Base-by-base conservation (phyloP, 2,113 vertebrate species). In the Calyptommatus sinebrachiatus region DNA sequence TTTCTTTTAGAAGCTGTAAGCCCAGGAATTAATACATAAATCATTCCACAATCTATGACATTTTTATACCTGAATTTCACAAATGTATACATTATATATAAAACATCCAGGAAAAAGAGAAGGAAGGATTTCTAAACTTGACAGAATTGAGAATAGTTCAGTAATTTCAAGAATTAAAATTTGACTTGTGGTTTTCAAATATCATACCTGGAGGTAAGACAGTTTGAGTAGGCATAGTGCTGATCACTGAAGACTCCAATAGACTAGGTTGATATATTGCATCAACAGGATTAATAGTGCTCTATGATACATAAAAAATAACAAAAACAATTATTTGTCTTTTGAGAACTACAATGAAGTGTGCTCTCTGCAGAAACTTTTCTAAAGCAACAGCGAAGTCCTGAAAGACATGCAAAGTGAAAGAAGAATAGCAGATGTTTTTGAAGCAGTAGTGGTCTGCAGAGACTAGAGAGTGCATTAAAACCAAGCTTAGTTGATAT, bases 231-330 rank as follows among this genome's bases (percentile, higher is more conserved):
- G 98, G 98, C 98, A 99, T 99, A 4, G 96, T 89, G 94, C 89
- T 95, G 93, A 96, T 94, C 92, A 96, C 96, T 29, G 95, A 85
- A 2, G 94, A 91, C 80, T 97, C 97, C 95, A 98, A 93, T 85
- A 96, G 95, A 83, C 90, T 94, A 86, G 97, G 97, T 86, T 98
- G 98, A 86, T 96, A 99, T 62, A 99, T 94, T 79, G 97, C 97
- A 95, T 99, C 98, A 92, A 99, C 97, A 1, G 98, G 98, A 94
- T 99, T 99, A 85, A 99, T 99, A 90, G 98, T 99, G 94, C 98
- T 99, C 98, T 99, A 89, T 80, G 90, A 85, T 57, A 91, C 85
- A 81, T 84, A 81, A 41, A 74, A 41, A 73, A 62, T 21, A 62
- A 62, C 1, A 62, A 26, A 8, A 66, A 60, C 21, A 72, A 88